Evolutionary conservation across 1,140 invertebrate species (phyloP).

Genomic region (Odontomachus brunneus): DNA sequence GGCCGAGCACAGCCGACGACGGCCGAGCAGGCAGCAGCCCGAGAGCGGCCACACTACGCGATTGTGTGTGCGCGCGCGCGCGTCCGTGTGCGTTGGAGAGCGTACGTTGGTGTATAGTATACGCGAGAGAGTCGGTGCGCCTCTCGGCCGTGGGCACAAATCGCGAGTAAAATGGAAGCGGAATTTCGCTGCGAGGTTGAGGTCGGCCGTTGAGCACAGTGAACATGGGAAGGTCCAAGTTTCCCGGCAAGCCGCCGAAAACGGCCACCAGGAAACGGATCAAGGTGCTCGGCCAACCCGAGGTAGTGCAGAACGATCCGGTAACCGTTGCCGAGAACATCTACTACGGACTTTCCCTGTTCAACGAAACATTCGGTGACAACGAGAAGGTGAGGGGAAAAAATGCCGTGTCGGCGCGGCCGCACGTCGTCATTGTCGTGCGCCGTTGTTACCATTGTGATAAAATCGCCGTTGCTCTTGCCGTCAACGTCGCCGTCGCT

Average conservation of each 20-base stretch:
- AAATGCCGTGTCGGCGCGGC: conserved; percentile 9
- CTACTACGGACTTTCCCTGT: conserved; percentile 84
- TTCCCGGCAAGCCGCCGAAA: conserved; percentile 94
- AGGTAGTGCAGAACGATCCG: conserved; percentile 85
- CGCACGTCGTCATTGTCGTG: not conserved
- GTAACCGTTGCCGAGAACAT: conserved; percentile 86
- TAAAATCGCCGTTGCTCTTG: not conserved
- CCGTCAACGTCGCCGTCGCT: not conserved
- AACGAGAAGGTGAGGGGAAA: conserved; percentile 82
- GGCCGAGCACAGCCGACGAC: conserved; percentile 66
- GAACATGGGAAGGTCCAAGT: conserved; percentile 90
- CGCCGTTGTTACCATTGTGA: too few relatives aligned
- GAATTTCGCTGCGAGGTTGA: conserved; percentile 78
- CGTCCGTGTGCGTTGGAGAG: conserved; percentile 64
- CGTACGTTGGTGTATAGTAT: conserved; percentile 72
- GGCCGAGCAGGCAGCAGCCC: conserved; percentile 47
- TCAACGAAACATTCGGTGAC: conserved; percentile 81
- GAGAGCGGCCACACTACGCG: conserved; percentile 45
- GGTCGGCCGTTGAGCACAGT: conserved; percentile 78
- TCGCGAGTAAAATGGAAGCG: conserved; percentile 80
- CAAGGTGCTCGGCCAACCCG: conserved; percentile 89
- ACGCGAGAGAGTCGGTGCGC: conserved; percentile 73
- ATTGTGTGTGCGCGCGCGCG: conserved; percentile 36
- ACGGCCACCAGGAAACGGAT: conserved; percentile 93
- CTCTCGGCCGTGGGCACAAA: conserved; percentile 77